Evolutionary conservation across 2,113 vertebrate genomes (phyloP), one percentile per base, ranked within the genome.

Genomic region (Cariama cristata): DNA sequence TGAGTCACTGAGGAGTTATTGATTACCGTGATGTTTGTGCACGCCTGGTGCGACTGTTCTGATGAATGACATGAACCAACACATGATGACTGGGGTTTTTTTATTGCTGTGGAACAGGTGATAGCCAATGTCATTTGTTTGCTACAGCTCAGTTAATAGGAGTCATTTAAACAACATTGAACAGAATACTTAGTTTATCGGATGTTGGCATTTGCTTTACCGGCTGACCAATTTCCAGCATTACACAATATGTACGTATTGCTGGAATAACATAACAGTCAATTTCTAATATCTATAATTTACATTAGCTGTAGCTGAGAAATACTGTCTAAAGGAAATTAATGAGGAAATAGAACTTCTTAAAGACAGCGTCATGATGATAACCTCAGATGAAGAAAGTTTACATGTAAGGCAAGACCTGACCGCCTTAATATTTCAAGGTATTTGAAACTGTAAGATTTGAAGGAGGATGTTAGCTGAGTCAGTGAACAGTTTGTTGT

Each of bases 1-100:
- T 95, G 94, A 90, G 84, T 95, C 84, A 93, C 60, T 30, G 72
- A 79, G 88, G 91, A 86, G 84, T 76, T 96, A 90, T 68, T 44
- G 95, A 93, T 96, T 24, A 35, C 42, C 4, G 0, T n/a, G 33
- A 0, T 66, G 79, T 50, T 40, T 0, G 0, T 53, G 81, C 76
- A 35, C 0, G 42, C n/a, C 56, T 38, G 45, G 28, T 49, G 30
- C 35, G 52, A 77, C 55, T 75, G 42, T 42, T 73, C 12, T n/a
- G 52, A 28, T 80, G 76, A 92, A 76, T 62, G 64, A 79, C 58
- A 60, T 9, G 44, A 66, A 79, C 62, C 19, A 49, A 23, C 60
- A 50, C 55, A 64, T 21, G 68, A 30, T 58, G 28, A 27, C 30
- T 6, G 40, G 14, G 8, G 3, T 19, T 33, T 47, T 47, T 33